Percentiles rank a stretch among this genome's conserved stretches.
Conservation (phyloP, 2,888 invertebrate species). For the Listrodromus nycthemerus region DNA sequence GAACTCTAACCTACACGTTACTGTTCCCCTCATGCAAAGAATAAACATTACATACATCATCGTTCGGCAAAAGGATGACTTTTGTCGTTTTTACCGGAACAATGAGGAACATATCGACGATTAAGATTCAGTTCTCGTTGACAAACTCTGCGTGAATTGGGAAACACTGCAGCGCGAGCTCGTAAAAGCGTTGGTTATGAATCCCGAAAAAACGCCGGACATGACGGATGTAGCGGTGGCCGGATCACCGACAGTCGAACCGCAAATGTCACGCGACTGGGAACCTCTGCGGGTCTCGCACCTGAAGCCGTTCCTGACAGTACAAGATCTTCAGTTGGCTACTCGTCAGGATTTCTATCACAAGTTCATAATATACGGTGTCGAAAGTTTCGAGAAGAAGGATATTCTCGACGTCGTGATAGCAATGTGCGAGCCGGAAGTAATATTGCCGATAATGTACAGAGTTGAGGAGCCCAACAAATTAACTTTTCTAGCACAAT, state of each 20-base stretch:
- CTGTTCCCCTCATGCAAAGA: neutral
- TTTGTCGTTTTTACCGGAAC: neutral
- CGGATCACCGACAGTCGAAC: neutral
- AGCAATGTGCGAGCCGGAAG: slow-evolving; percentile 74
- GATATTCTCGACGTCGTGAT: slow-evolving; percentile 75
- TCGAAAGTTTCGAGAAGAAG: slow-evolving; percentile 70
- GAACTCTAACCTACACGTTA: slow-evolving; percentile 5
- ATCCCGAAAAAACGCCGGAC: neutral
- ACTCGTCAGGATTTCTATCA: slow-evolving; percentile 80
- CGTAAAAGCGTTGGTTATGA: neutral
- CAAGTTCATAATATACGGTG: slow-evolving; percentile 80
- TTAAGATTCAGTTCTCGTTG: neutral
- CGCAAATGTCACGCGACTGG: slow-evolving; percentile 21
- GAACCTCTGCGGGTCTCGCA: slow-evolving; percentile 79
- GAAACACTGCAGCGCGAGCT: neutral
- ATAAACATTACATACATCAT: neutral
- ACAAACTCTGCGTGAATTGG: neutral
- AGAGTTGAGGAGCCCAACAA: slow-evolving; percentile 74
- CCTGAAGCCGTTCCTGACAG: slow-evolving; percentile 75
- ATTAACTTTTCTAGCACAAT: slow-evolving; percentile 77
- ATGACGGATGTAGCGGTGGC: neutral
- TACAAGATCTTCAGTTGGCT: slow-evolving; percentile 74
- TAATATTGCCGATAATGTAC: slow-evolving; percentile 78
- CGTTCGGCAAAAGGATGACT: neutral
- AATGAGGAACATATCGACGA: neutral